phyloP scores from a whole-genome alignment of 2,888 invertebrate species.

The Hirtodrosophila trivittata region DNA sequence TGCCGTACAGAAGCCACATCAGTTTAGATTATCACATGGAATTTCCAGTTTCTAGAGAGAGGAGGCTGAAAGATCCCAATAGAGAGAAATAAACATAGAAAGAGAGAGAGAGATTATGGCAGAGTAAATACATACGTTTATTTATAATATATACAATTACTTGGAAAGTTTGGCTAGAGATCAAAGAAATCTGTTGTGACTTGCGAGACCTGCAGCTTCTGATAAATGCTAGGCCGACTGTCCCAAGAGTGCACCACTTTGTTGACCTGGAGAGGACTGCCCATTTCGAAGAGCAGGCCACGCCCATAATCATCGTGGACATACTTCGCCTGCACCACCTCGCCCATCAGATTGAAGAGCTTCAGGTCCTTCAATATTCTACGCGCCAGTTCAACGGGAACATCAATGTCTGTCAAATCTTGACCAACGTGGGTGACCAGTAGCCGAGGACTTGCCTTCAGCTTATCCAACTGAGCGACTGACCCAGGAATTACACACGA shows the following conservation, averaged over 20 bases:
- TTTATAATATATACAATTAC: too few relatives aligned
- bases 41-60: too few relatives aligned
- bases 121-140: too few relatives aligned
- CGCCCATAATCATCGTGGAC: fast-evolving
- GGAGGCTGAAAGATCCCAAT: too few relatives aligned
- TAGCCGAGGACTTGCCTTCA: conserved; percentile 16
- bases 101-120: too few relatives aligned
- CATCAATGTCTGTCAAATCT: fast-evolving
- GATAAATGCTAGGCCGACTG: fast-evolving
- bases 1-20: too few relatives aligned
- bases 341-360: conserved; percentile 21
- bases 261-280: conserved; percentile 16
- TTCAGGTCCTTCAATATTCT: conserved; percentile 16
- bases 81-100: too few relatives aligned
- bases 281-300: conserved; percentile 34
- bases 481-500: too few relatives aligned
- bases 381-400: conserved; percentile 18
- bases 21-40: too few relatives aligned
- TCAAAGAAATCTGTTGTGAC: conserved; percentile 7
- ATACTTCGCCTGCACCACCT: conserved; percentile 38
- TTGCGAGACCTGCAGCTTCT: neutral
- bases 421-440: too few relatives aligned
- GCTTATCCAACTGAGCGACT: neutral
- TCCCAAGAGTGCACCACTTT: neutral
- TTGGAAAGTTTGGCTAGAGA: neutral